Conservation (phyloP, 2,797 vertebrate species). For the Trachops cirrhosus region DNA sequence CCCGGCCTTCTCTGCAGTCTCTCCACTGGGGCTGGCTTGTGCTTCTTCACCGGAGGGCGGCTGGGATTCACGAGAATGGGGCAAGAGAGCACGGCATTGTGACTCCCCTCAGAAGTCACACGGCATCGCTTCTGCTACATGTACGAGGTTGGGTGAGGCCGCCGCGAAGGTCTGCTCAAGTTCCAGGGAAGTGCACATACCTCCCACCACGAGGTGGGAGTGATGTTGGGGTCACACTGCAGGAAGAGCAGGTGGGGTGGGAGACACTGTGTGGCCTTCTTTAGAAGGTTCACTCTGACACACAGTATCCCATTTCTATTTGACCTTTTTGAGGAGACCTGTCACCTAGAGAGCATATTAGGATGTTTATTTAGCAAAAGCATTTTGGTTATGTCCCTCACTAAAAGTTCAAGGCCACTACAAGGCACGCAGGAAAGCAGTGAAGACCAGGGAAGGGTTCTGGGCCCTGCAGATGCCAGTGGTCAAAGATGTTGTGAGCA, state of each 20-base stretch:
- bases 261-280: background rate
- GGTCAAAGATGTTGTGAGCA: background rate
- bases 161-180: background rate
- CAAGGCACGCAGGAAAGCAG: background rate
- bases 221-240: background rate
- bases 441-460: background rate
- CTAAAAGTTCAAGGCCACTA: background rate
- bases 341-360: background rate
- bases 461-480: background rate
- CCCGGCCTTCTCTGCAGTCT: background rate
- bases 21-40: background rate
- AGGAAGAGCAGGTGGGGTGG: background rate
- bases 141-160: background rate
- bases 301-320: background rate
- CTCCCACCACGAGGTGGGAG: background rate
- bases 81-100: accelerated
- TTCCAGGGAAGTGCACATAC: background rate
- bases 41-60: background rate
- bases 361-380: background rate
- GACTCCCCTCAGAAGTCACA: background rate
- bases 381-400: background rate
- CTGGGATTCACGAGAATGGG: background rate
- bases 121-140: accelerated
- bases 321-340: background rate
- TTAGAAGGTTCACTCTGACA: background rate